A percentile compares a stretch with the other conserved stretches of the same genome.
Evolutionary conservation across 1,140 invertebrate genomes (phyloP).

Genomic region (Daktulosphaira vitifoliae): DNA sequence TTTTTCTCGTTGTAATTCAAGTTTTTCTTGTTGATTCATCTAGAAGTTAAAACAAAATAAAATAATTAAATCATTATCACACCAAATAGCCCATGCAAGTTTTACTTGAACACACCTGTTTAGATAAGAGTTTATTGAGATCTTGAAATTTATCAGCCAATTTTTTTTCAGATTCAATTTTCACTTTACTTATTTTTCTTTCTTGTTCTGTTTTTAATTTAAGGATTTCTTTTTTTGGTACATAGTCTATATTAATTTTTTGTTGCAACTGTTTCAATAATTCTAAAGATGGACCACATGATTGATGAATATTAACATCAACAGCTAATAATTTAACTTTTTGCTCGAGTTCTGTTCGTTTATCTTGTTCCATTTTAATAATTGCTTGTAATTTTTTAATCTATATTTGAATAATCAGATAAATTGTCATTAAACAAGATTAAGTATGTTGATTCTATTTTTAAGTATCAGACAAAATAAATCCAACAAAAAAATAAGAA

Average conservation of each 20-base stretch:
- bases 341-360: conserved; percentile 15
- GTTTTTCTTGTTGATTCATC: conserved; percentile 38
- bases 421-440: too few relatives aligned
- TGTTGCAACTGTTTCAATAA: conserved; percentile 7
- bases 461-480: too few relatives aligned
- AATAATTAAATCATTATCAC: too few relatives aligned
- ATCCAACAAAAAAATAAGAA: too few relatives aligned
- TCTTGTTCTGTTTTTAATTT: conserved; percentile 28
- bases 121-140: conserved; percentile 22
- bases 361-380: conserved; percentile 20
- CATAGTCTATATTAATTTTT: conserved; percentile 17
- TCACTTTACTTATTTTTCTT: conserved; percentile 26
- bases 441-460: too few relatives aligned
- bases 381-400: conserved; percentile 5
- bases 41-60: not conserved
- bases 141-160: conserved; percentile 25
- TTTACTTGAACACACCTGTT: not conserved
- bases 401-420: too few relatives aligned
- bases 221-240: conserved; percentile 22
- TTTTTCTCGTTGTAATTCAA: conserved; percentile 37
- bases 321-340: not conserved
- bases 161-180: conserved; percentile 28
- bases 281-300: conserved; percentile 4
- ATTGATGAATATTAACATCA: conserved; percentile 12
- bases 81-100: too few relatives aligned